These are phyloP conservation scores for Latrodectus hesperus DNA, from an alignment of 2,888 invertebrate genomes.

Conservation along the genomic window DNA sequence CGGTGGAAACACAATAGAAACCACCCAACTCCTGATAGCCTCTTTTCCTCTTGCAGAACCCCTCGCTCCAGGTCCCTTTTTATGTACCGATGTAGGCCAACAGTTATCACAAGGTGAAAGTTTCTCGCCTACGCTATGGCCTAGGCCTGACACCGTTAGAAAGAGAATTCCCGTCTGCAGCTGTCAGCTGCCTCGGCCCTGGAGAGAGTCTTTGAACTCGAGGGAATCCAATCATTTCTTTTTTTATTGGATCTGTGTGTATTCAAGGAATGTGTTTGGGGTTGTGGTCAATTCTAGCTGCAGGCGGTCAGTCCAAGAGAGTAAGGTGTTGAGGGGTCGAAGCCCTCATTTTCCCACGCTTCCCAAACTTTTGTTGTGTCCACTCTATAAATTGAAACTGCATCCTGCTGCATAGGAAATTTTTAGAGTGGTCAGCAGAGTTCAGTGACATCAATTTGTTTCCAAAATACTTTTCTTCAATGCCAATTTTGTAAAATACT, in stretches of 20 bases:
- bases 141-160: constrained; percentile 30
- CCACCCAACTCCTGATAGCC: neutral
- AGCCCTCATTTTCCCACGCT: neutral
- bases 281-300: neutral
- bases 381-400: no score
- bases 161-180: neutral
- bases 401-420: no score
- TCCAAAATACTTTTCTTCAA: no score
- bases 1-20: constrained; percentile 15
- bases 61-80: constrained; percentile 12
- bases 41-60: neutral
- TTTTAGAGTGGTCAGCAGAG: no score
- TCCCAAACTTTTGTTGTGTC: no score
- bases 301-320: neutral
- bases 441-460: no score
- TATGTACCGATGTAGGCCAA: constrained; percentile 46
- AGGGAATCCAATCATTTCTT: neutral
- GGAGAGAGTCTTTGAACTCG: constrained; percentile 27
- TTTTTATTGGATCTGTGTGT: neutral
- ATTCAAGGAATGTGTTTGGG: neutral
- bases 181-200: constrained; percentile 1
- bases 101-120: constrained; percentile 60
- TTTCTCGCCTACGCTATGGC: constrained; percentile 47
- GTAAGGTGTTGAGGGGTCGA: neutral
- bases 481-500: no score